Conservation (phyloP, 2,797 vertebrate genomes). For the Gastrophryne carolinensis region DNA sequence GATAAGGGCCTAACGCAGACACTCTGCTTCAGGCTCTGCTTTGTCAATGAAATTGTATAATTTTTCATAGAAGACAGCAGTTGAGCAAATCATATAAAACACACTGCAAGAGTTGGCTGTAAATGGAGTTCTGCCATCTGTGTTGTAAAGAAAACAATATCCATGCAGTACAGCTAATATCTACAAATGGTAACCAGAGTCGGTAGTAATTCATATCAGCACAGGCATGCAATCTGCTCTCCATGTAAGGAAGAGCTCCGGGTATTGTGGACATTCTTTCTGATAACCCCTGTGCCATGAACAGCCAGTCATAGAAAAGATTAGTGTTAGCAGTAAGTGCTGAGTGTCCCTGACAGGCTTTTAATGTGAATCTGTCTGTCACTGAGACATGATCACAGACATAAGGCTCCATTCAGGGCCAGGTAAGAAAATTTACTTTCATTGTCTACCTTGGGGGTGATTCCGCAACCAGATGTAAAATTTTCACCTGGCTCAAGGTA, state of each 20-base stretch:
- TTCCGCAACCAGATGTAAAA: too few species aligned
- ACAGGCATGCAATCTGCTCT: constrained; percentile 47
- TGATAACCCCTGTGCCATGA: constrained; percentile 55
- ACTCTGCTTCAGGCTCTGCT: too few species aligned
- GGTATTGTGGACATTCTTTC: constrained; percentile 33
- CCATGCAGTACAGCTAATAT: neutral
- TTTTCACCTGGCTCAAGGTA: too few species aligned
- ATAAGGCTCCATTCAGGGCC: too few species aligned
- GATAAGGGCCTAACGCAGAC: too few species aligned
- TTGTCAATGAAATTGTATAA: neutral
- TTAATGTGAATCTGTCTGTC: neutral
- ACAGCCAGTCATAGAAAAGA: constrained; percentile 35
- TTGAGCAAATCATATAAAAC: neutral
- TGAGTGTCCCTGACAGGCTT: constrained; percentile 46
- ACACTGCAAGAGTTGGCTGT: neutral
- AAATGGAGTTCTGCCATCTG: neutral
- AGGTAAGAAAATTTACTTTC: too few species aligned
- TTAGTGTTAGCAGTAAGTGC: constrained; percentile 53
- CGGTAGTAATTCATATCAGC: constrained; percentile 38
- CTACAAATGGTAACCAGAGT: constrained; percentile 57
- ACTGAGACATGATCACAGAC: too few species aligned
- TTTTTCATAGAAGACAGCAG: neutral
- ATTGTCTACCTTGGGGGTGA: too few species aligned
- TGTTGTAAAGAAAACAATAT: constrained; percentile 5
- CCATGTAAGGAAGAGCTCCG: constrained; percentile 57